Conservation (phyloP, 1,140 invertebrate genomes). For the Drosophila varians region DNA sequence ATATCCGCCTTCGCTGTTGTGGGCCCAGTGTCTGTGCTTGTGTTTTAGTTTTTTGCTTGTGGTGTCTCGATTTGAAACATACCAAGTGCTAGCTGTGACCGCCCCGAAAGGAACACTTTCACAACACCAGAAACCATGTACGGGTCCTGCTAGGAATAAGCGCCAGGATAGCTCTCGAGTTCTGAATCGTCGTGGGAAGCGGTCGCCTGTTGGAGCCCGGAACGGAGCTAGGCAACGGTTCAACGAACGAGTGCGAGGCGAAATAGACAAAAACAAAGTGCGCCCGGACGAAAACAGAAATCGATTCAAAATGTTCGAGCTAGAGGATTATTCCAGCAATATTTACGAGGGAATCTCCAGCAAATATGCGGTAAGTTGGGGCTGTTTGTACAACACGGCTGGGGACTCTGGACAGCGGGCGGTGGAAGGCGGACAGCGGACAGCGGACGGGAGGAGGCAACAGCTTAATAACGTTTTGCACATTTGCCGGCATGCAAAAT, state of each 20-base stretch:
- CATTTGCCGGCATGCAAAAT: constrained; percentile 44
- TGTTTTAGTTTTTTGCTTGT: no score
- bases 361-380: constrained; percentile 78
- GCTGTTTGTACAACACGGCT: not conserved
- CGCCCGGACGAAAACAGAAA: constrained; percentile 25
- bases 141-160: not conserved
- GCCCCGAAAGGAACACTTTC: not conserved
- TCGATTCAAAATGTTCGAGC: constrained; percentile 72
- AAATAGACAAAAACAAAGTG: constrained; percentile 71
- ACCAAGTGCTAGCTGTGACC: not conserved
- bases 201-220: not conserved
- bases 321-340: constrained; percentile 79
- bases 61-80: no score
- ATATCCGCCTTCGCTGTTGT: no score
- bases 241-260: constrained; percentile 1
- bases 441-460: constrained; percentile 20
- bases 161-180: not conserved
- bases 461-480: constrained; percentile 48
- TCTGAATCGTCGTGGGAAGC: not conserved
- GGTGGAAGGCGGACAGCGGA: not conserved
- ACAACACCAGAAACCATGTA: not conserved
- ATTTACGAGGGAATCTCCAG: constrained; percentile 82
- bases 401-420: no score
- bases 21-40: no score
- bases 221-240: not conserved